These are phyloP conservation scores for Malurus cyaneus DNA, from an alignment of 2,113 vertebrate species.

Conservation along the genomic window DNA sequence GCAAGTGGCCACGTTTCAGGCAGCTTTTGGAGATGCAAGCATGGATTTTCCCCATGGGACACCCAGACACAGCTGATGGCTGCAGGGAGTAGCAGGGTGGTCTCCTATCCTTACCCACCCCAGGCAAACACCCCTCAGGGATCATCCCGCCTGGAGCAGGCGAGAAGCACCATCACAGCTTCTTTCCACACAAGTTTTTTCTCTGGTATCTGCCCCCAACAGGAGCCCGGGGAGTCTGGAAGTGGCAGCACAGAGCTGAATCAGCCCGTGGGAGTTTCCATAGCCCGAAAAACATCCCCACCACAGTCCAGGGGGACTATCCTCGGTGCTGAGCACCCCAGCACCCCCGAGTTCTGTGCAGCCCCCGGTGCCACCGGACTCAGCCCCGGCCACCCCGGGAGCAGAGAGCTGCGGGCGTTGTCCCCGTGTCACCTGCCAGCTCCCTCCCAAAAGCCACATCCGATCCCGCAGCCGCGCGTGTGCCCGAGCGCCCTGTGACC, in stretches of 20 bases:
- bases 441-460: neutral
- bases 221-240: neutral
- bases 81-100: rapidly evolving
- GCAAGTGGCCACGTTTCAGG: neutral
- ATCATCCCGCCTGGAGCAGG: neutral
- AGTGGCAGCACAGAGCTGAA: neutral
- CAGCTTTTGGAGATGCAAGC: neutral
- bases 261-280: rapidly evolving
- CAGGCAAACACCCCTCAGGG: neutral
- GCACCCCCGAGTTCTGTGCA: neutral
- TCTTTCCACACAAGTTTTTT: neutral
- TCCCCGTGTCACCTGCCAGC: neutral
- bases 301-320: rapidly evolving
- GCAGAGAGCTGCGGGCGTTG: neutral
- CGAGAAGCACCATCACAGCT: neutral
- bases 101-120: neutral
- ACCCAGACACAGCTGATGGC: neutral
- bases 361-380: neutral
- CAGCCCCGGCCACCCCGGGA: rapidly evolving
- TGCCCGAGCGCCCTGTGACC: neutral
- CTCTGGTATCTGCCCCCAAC: neutral
- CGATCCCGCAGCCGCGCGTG: neutral
- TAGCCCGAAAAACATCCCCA: neutral
- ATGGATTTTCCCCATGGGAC: neutral
- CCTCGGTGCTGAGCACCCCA: neutral